These are phyloP conservation scores for Tubulanus polymorphus DNA, from an alignment of 2,888 invertebrate genomes.

Conservation along the genomic window DNA sequence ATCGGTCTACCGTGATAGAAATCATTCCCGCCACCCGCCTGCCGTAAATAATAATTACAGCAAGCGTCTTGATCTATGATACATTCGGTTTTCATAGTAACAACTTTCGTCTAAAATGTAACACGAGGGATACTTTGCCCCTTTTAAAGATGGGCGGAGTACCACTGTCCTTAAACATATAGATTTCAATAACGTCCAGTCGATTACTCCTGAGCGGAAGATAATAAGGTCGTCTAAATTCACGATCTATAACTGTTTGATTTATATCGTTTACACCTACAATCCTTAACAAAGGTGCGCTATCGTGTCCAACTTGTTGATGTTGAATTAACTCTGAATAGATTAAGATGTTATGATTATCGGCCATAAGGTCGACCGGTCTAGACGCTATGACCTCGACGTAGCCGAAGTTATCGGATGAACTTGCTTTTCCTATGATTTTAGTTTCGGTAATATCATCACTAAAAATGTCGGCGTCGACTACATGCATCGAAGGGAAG, in stretches of 20 bases:
- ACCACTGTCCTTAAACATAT: not conserved
- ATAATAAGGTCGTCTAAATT: not conserved
- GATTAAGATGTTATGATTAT: too few species aligned
- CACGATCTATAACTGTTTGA: not conserved
- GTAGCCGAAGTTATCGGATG: too few species aligned
- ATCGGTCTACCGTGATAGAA: not conserved
- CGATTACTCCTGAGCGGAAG: not conserved
- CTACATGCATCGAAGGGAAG: too few species aligned
- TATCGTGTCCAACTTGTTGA: not conserved
- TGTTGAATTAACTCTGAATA: too few species aligned
- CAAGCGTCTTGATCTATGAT: not conserved
- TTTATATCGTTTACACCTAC: not conserved
- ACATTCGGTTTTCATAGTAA: not conserved
- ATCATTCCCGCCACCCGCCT: not conserved
- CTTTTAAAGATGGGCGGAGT: not conserved
- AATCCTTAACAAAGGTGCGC: not conserved
- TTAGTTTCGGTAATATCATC: too few species aligned
- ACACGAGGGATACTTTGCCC: not conserved
- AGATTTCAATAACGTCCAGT: not conserved
- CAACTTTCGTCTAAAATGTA: not conserved
- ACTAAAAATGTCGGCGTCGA: too few species aligned
- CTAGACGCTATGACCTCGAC: too few species aligned
- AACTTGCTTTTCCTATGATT: too few species aligned
- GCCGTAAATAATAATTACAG: not conserved
- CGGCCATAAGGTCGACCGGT: too few species aligned